Conservation (phyloP, 2,113 vertebrate species). For the Apteryx owenii region DNA sequence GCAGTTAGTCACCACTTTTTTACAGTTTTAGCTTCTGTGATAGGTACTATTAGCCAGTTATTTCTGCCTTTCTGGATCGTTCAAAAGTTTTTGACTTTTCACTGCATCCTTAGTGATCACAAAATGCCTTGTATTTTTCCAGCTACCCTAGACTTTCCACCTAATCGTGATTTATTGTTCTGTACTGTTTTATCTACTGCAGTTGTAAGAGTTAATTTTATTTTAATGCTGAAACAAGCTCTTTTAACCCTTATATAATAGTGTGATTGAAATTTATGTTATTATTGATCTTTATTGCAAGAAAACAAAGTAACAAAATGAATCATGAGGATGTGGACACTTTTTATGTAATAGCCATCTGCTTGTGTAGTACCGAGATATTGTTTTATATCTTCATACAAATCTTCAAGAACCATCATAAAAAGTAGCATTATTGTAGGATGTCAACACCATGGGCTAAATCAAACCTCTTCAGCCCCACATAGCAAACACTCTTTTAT, state of each 20-base stretch:
- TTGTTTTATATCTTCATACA: constrained; percentile 27
- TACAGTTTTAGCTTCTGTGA: neutral
- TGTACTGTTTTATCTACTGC: neutral
- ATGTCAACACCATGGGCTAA: neutral
- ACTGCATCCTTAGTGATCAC: neutral
- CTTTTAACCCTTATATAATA: constrained; percentile 42
- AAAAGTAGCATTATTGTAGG: constrained; percentile 8
- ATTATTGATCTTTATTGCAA: constrained; percentile 57
- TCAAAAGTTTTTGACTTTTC: neutral
- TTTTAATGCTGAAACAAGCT: neutral
- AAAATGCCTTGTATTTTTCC: neutral
- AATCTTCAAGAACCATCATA: neutral
- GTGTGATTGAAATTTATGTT: constrained; percentile 26
- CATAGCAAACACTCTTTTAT: neutral
- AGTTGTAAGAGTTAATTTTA: neutral
- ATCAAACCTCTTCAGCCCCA: neutral
- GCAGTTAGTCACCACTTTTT: neutral
- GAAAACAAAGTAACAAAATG: constrained; percentile 45
- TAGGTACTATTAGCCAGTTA: neutral
- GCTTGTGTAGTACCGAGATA: constrained; percentile 40
- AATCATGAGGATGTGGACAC: constrained; percentile 56
- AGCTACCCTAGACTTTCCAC: neutral
- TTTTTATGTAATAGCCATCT: constrained; percentile 67
- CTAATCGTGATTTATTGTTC: neutral
- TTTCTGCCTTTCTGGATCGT: neutral